Evolutionary conservation across 2,888 invertebrate genomes (phyloP).

Genomic region (Eupeodes latifasciatus): DNA sequence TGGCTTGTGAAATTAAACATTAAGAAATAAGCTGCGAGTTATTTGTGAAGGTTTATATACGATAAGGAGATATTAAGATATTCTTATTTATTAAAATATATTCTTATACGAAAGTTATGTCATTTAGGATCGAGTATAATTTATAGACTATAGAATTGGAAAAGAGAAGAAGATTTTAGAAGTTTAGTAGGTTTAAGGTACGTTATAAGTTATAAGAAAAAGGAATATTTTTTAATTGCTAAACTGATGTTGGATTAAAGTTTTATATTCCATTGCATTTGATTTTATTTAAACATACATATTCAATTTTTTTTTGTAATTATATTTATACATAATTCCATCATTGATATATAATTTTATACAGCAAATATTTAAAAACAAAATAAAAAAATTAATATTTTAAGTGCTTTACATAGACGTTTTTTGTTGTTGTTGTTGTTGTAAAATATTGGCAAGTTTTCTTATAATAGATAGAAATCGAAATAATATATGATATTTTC

Average conservation of each 20-base stretch:
- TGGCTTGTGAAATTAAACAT: background rate
- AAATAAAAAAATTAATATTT: background rate
- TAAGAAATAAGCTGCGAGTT: background rate
- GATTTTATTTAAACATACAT: background rate
- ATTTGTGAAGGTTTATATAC: background rate
- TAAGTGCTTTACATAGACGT: constrained; percentile 32
- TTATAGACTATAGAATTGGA: background rate
- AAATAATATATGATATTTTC: constrained; percentile 49
- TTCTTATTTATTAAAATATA: background rate
- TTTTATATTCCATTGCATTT: constrained; percentile 23
- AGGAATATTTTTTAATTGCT: constrained; percentile 63
- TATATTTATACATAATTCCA: constrained; percentile 36
- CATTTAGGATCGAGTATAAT: background rate
- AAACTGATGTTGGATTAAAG: constrained; percentile 67
- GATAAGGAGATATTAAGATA: background rate
- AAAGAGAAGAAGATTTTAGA: background rate
- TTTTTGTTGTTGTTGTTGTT: constrained; percentile 7
- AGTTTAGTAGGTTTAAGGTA: background rate
- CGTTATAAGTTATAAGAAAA: background rate
- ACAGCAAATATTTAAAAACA: constrained; percentile 3
- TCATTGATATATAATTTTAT: constrained; percentile 11
- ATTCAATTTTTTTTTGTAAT: constrained; percentile 18
- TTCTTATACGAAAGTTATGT: background rate
- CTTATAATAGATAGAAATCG: constrained; percentile 25
- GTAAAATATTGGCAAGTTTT: constrained; percentile 67